Base-by-base conservation (phyloP, 2,113 vertebrate species). In the Poeciliopsis prolifica region DNA sequence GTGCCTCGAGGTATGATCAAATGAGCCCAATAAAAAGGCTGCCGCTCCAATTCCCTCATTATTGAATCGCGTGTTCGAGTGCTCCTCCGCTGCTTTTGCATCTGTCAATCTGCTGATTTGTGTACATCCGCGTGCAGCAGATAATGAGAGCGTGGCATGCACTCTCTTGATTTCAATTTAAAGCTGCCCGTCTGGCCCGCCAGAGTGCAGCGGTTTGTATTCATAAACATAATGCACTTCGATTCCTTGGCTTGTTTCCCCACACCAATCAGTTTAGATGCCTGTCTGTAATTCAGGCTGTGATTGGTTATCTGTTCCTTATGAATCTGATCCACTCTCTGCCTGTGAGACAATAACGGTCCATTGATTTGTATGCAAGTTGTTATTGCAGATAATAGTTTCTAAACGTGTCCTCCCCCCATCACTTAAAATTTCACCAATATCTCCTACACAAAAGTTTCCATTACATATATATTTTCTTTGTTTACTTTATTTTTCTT, bases 231-330 rank as follows among this genome's bases (percentile, higher is more conserved):
- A 85, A 86, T 71, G 58, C 65, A 6, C 73, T 88, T 88, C 29
- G 83, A 92, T 84, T 72, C 28, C 24, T 58, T 58, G 51, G 77
- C 88, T 80, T 85, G 78, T 85, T 79, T 78, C 76, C 72, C 29
- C 33, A 58, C 22, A 58, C 51, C 22, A 58, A 58, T n/a, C 51
- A 58, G 51, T 11, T 58, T n/a, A 58, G 51, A 17, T n/a, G 51
- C 7, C 74, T 73, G 75, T 83, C 69, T 85, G 74, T 72, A 83
- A 85, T 79, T 84, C 29, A 13, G 65, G 71, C 74, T 69, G 61
- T 74, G 86, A 90, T 90, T 85, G 82, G 67, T 72, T 90, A 88
- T 90, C 84, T 74, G 79, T 86, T 91, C 89, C 79, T 87, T 71
- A 80, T 90, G 29, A 80, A 86, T 85, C 40, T 73, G 68, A 75